Evolutionary conservation across 2,888 invertebrate species (phyloP).

Genomic region (Chesias legatella): DNA sequence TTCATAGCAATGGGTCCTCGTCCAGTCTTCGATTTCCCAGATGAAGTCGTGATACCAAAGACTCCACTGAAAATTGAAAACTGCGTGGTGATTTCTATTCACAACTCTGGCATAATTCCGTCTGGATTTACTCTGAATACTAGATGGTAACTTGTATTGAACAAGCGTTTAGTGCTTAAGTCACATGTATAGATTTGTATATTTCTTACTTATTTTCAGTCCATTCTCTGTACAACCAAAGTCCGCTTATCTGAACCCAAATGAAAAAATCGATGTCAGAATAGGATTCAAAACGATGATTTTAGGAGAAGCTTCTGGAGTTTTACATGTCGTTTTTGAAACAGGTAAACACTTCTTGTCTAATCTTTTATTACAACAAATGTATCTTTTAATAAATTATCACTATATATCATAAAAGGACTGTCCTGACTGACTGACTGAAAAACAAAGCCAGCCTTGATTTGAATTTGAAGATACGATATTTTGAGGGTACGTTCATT

Average conservation of each 20-base stretch:
- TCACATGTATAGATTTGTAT: no score
- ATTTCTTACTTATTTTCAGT: slow-evolving; percentile 38
- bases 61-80: slow-evolving; percentile 62
- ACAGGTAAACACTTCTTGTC: slow-evolving; percentile 50
- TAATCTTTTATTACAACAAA: not conserved
- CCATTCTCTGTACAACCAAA: slow-evolving; percentile 78
- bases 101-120: slow-evolving; percentile 52
- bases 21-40: slow-evolving; percentile 63
- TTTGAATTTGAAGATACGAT: no score
- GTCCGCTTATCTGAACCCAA: slow-evolving; percentile 70
- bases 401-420: no score
- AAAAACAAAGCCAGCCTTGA: no score
- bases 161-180: no score
- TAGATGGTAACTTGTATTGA: slow-evolving; percentile 47
- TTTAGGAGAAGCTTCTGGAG: slow-evolving; percentile 59
- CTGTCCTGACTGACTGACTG: no score
- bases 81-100: slow-evolving; percentile 38
- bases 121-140: slow-evolving; percentile 57
- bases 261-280: slow-evolving; percentile 69
- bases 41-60: slow-evolving; percentile 52
- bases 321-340: slow-evolving; percentile 53
- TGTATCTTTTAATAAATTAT: no score
- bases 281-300: slow-evolving; percentile 74
- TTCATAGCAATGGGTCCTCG: slow-evolving; percentile 66
- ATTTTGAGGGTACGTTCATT: no score